phyloP scores from a whole-genome alignment of 2,888 invertebrate genomes.

The Polylopha cassiicola region DNA sequence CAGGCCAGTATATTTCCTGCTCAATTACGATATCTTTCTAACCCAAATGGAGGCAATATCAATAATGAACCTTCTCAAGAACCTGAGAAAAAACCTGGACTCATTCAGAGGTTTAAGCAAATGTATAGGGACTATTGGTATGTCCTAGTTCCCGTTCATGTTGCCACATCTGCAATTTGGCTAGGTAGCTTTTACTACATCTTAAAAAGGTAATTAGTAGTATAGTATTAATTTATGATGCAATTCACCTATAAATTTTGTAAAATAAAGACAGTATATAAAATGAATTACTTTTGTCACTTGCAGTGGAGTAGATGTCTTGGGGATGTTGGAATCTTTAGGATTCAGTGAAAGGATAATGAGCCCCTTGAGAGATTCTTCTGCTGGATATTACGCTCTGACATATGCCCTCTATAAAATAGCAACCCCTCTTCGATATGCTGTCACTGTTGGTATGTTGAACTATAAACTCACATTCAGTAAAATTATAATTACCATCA shows the following conservation, averaged over 20 bases:
- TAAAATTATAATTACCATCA: too few relatives aligned
- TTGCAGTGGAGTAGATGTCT: slow-evolving; percentile 94
- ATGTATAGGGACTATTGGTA: slow-evolving; percentile 99
- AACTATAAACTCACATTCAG: too few relatives aligned
- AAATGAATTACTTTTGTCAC: slow-evolving; percentile 22
- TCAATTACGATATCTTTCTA: slow-evolving; percentile 37
- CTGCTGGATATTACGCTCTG: slow-evolving; percentile 92
- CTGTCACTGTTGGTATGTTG: slow-evolving; percentile 88
- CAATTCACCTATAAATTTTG: slow-evolving; percentile 1
- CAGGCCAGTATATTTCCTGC: slow-evolving; percentile 29
- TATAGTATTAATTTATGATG: not conserved
- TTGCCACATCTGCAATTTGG: slow-evolving; percentile 92
- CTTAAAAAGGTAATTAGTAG: slow-evolving; percentile 83
- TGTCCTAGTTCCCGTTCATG: slow-evolving; percentile 94
- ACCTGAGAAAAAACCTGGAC: slow-evolving; percentile 66
- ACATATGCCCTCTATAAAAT: slow-evolving; percentile 96
- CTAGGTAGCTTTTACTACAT: slow-evolving; percentile 91
- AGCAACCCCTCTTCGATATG: slow-evolving; percentile 92
- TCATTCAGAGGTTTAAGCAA: slow-evolving; percentile 90
- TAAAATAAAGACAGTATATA: slow-evolving; percentile 1
- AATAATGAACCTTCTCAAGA: slow-evolving; percentile 31
- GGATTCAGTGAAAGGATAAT: slow-evolving; percentile 88
- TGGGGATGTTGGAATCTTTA: slow-evolving; percentile 84
- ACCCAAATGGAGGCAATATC: slow-evolving; percentile 29
- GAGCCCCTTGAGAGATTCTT: slow-evolving; percentile 85